Evolutionary conservation across 2,113 vertebrate genomes (phyloP).

Genomic region (Salvelinus namaycush): DNA sequence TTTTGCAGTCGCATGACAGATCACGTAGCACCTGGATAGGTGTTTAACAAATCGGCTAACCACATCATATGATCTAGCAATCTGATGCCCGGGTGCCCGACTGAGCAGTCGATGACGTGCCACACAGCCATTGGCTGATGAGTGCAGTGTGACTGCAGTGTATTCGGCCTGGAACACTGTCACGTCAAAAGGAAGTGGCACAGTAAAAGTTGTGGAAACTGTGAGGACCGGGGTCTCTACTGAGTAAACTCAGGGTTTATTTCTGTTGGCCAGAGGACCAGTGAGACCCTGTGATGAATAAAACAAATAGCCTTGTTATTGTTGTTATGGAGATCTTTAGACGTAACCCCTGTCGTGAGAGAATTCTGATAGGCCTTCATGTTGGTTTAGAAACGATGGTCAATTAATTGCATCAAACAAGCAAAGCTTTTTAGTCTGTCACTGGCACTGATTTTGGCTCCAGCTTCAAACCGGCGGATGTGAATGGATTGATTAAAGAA

Average conservation of each 20-base stretch:
- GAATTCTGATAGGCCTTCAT: conserved; percentile 3
- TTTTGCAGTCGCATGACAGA: too few relatives aligned
- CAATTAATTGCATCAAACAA: too few relatives aligned
- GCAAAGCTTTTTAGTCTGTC: background rate
- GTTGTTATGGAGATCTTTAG: background rate
- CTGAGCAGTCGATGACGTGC: too few relatives aligned
- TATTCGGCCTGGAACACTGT: too few relatives aligned
- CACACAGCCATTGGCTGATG: too few relatives aligned
- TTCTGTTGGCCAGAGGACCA: conserved; percentile 5
- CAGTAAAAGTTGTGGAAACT: conserved; percentile 10
- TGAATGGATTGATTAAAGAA: background rate
- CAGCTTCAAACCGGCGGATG: background rate
- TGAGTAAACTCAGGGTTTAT: background rate
- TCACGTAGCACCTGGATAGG: too few relatives aligned
- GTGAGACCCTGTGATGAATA: background rate
- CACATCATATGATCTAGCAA: too few relatives aligned
- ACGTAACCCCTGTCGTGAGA: conserved; percentile 16
- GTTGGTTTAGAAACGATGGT: too few relatives aligned
- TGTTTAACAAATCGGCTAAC: too few relatives aligned
- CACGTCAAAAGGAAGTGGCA: conserved; percentile 16
- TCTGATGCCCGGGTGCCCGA: too few relatives aligned
- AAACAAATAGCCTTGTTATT: background rate
- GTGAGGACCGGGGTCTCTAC: background rate
- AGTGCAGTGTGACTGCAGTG: too few relatives aligned
- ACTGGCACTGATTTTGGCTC: background rate